These are phyloP conservation scores for Thecophora atra DNA, from an alignment of 2,888 invertebrate species.

Conservation along the genomic window DNA sequence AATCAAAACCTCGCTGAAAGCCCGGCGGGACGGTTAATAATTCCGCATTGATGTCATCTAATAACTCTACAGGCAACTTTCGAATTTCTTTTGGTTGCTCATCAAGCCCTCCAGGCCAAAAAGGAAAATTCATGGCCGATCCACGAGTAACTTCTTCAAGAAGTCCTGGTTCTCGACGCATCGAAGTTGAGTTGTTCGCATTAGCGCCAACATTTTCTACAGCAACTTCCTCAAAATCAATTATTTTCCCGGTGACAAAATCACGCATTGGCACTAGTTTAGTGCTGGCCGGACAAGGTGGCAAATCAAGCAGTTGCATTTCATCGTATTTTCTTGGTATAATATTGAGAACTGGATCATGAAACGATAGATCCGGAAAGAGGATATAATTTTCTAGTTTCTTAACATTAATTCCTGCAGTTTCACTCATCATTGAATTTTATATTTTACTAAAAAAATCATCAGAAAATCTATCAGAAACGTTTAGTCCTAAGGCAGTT, in stretches of 20 bases:
- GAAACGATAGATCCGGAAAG: constrained; percentile 60
- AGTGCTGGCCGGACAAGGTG: constrained; percentile 57
- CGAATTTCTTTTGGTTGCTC: constrained; percentile 68
- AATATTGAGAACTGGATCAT: constrained; percentile 61
- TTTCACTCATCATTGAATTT: constrained; percentile 13
- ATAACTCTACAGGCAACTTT: constrained; percentile 62
- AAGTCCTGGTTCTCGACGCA: constrained; percentile 80
- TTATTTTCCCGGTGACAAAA: constrained; percentile 78
- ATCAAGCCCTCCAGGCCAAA: constrained; percentile 86
- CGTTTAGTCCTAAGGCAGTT: too few species aligned
- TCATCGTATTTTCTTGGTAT: constrained; percentile 57
- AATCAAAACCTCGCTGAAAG: constrained; percentile 70
- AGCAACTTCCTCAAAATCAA: constrained; percentile 73
- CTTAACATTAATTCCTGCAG: constrained; percentile 34
- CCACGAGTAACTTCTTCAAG: constrained; percentile 76
- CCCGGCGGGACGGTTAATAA: constrained; percentile 74
- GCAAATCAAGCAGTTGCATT: constrained; percentile 56
- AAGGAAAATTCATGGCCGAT: constrained; percentile 82
- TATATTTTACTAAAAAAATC: too few species aligned
- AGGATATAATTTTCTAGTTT: constrained; percentile 60
- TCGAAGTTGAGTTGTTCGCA: constrained; percentile 80
- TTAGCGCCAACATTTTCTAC: constrained; percentile 72
- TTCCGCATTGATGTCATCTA: constrained; percentile 64
- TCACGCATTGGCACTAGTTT: constrained; percentile 70
- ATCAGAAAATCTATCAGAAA: too few species aligned